These are phyloP conservation scores for Alligator sinensis DNA, from an alignment of 2,113 vertebrate genomes.

Conservation along the genomic window DNA sequence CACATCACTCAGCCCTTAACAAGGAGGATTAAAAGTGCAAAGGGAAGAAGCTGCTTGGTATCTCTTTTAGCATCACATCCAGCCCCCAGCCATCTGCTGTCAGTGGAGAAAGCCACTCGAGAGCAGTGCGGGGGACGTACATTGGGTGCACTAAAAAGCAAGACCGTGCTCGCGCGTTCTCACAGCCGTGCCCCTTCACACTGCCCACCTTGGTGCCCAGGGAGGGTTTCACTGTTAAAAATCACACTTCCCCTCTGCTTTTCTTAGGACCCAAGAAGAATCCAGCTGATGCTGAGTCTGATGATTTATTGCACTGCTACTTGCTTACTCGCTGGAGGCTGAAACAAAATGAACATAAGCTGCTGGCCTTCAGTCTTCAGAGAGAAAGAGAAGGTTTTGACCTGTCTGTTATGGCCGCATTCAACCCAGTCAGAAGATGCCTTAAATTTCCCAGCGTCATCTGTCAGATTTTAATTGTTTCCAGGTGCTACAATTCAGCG, in stretches of 20 bases:
- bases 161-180: too few relatives aligned
- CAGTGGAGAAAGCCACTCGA: neutral
- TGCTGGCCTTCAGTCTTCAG: neutral
- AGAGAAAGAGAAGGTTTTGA: neutral
- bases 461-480: slow-evolving; percentile 21
- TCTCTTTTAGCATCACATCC: neutral
- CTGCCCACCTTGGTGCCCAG: too few relatives aligned
- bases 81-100: too few relatives aligned
- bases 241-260: neutral
- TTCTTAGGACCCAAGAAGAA: neutral
- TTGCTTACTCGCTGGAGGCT: neutral
- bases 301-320: neutral
- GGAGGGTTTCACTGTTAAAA: neutral
- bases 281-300: neutral
- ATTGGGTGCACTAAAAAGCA: too few relatives aligned
- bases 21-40: neutral
- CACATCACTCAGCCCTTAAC: neutral
- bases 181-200: too few relatives aligned
- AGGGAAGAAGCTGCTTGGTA: neutral
- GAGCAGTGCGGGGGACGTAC: too few relatives aligned
- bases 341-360: neutral
- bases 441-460: neutral
- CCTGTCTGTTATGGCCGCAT: neutral
- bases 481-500: neutral
- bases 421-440: neutral